Conservation (phyloP, 2,797 vertebrate species). For the Eulemur albifrons region DNA sequence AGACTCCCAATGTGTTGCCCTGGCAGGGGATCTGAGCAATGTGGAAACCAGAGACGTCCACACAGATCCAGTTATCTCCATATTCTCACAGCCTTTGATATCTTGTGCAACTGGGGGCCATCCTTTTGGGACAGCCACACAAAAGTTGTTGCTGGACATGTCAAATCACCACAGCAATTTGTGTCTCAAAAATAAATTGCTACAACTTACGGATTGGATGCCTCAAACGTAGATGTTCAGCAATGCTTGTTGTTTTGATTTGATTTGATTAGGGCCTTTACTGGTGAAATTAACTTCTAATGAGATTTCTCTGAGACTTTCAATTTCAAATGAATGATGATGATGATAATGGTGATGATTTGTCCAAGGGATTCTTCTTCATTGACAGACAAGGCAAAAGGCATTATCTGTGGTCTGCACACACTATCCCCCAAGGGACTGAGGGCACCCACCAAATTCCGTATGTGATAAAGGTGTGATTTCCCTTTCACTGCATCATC, state of each 20-base stretch:
- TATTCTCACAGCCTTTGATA: conserved; percentile 1
- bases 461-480: neutral
- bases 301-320: neutral
- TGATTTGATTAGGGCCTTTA: neutral
- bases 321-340: neutral
- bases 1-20: neutral
- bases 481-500: neutral
- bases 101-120: neutral
- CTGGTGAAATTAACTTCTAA: neutral
- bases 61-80: neutral
- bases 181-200: neutral
- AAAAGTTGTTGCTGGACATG: neutral
- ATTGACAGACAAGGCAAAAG: neutral
- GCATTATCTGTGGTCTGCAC: neutral
- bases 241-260: neutral
- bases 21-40: conserved; percentile 54
- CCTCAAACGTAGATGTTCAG: neutral
- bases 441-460: neutral
- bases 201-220: neutral
- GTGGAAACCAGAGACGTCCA: neutral
- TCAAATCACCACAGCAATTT: neutral
- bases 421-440: neutral
- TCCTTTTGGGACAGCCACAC: neutral
- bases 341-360: neutral
- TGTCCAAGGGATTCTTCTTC: neutral